Base-by-base conservation (phyloP, 2,888 invertebrate genomes). In the Fissipunctia ypsillon region DNA sequence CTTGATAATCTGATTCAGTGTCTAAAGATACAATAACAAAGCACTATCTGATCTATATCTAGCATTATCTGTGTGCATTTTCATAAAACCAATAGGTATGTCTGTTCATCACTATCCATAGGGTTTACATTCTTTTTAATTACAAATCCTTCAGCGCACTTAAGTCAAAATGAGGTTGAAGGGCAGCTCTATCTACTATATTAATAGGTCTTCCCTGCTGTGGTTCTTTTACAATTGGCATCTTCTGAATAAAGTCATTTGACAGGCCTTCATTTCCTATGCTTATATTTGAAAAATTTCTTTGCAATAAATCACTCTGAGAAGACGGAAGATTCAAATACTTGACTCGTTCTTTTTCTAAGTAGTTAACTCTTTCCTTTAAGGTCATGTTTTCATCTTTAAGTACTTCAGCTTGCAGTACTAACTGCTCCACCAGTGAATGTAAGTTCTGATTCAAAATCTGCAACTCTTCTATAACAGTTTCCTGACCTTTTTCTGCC, bases 381-480 rank as follows among this genome's bases (percentile, higher is more conserved):
- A 97, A 90, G 68, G 96, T 94, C 69, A 96, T 95, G 73, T 97
- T 97, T 91, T 97, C 97, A 90, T 96, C 96, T 87, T 97, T 97
- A 73, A 97, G 96, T n/a, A 97, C 96, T 88, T 97, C 97, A 43
- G 97, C 93, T 90, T 97, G 97, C 64, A 96, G 92, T 22, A 97
- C 95, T 68, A 98, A 92, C 88, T 97, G 96, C 81, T 97, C 97
- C 14, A 97, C 91, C 28, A 95, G 88, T 10, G 93, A 91, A 81
- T 94, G 96, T 63, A 98, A 91, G 87, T 97, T 97, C 76, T 97
- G 96, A 89, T 97, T 97, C 16, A 97, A 93, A 63, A 97, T 97
- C 89, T 97, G 97, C 59, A 98, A 91, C 90, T 98, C 98, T 91
- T 97, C 98, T 64, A 98, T 96, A 60, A 97, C 97, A 41, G 95